These are phyloP conservation scores for Acanthosepion lycidas DNA, from an alignment of 2,888 invertebrate species.

Conservation along the genomic window DNA sequence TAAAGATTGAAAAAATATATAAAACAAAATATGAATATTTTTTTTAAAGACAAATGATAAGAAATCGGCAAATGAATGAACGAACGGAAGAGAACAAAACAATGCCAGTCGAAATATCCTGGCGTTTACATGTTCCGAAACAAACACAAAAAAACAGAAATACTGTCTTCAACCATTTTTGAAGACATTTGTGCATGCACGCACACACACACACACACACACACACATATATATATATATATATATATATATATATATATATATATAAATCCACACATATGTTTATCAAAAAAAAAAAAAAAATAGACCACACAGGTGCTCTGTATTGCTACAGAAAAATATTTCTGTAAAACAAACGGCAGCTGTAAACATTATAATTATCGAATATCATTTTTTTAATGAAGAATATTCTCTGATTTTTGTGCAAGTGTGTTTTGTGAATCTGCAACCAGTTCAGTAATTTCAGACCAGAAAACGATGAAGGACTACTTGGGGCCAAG, in stretches of 20 bases:
- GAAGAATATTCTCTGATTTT: background rate
- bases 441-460: background rate
- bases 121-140: background rate
- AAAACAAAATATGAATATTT: background rate
- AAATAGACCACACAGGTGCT: slow-evolving; percentile 16
- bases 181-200: background rate
- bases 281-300: background rate
- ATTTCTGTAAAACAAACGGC: background rate
- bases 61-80: background rate
- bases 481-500: slow-evolving; percentile 22
- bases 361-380: slow-evolving; percentile 1
- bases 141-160: background rate
- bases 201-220: background rate
- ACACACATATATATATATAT: background rate
- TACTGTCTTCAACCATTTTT: background rate
- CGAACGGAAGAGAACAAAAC: background rate
- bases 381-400: background rate
- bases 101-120: background rate
- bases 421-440: background rate
- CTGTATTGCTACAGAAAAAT: background rate
- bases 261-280: background rate
- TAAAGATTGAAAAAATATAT: background rate
- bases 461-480: slow-evolving; percentile 9
- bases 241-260: background rate
- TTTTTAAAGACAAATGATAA: background rate